Evolutionary conservation across 2,113 vertebrate species (phyloP).

Genomic region (Nerophis ophidion): DNA sequence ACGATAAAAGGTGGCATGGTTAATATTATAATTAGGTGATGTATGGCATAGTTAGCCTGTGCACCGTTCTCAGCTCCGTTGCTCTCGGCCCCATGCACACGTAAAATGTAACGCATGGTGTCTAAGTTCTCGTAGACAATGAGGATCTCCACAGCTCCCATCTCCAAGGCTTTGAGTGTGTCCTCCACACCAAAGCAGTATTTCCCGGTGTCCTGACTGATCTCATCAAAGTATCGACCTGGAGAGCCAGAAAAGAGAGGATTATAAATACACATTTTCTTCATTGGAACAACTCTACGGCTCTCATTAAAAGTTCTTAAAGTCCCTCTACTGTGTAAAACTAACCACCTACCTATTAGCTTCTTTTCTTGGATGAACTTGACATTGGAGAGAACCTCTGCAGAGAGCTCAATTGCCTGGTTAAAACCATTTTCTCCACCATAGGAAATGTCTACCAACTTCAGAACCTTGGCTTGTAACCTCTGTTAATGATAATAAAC

Average conservation of each 20-base stretch:
- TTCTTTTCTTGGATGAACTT: constrained; percentile 99
- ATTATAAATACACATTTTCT: not conserved
- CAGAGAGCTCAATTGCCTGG: constrained; percentile 97
- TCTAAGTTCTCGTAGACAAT: constrained; percentile 99
- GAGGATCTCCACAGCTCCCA: constrained; percentile 98
- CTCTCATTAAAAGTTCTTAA: not conserved
- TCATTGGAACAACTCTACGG: constrained; percentile 1
- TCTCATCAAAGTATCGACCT: constrained; percentile 99
- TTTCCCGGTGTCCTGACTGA: constrained; percentile 98
- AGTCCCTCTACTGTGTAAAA: not conserved
- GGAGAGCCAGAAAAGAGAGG: not conserved
- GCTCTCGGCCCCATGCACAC: constrained; percentile 92
- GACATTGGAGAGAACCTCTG: constrained; percentile 97
- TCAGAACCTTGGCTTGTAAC: constrained; percentile 98
- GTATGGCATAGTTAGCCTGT: not conserved
- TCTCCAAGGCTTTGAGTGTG: constrained; percentile 97
- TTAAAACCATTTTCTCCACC: constrained; percentile 99
- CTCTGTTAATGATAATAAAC: constrained; percentile 67
- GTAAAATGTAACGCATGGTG: constrained; percentile 98
- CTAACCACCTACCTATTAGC: constrained; percentile 84
- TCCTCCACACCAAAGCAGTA: constrained; percentile 99
- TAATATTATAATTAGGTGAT: not conserved
- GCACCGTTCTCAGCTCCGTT: constrained; percentile 72
- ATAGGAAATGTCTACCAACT: constrained; percentile 98
- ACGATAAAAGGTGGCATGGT: not conserved